phyloP scores from a whole-genome alignment of 2,797 vertebrate species.

The Rhincodon typus region DNA sequence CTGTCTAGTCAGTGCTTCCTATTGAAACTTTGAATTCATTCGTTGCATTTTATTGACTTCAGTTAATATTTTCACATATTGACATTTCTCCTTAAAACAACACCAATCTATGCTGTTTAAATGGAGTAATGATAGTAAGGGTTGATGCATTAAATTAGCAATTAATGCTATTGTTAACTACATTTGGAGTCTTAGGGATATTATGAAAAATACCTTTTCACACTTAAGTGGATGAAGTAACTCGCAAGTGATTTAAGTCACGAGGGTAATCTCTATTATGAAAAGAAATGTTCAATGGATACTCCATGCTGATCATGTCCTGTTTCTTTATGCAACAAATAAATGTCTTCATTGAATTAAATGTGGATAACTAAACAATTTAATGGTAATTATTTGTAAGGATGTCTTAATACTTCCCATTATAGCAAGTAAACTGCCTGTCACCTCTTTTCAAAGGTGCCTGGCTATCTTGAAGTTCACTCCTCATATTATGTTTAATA shows the following conservation, averaged over 20 bases:
- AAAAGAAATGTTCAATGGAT: background rate
- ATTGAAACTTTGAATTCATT: background rate
- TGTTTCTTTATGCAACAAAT: background rate
- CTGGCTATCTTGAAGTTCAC: background rate
- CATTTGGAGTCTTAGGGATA: background rate
- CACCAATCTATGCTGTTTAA: background rate
- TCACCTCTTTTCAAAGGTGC: slow-evolving; percentile 1
- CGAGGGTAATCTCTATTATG: background rate
- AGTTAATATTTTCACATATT: background rate
- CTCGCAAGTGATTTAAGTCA: background rate
- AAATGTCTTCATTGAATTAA: background rate
- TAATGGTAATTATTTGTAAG: background rate
- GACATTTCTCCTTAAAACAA: background rate
- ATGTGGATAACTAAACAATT: background rate
- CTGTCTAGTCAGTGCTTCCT: slow-evolving; percentile 8
- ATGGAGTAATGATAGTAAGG: background rate
- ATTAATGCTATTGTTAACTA: background rate
- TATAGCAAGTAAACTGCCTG: background rate
- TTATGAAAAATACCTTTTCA: background rate
- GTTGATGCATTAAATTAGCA: background rate
- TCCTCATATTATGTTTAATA: background rate
- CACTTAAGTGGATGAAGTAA: background rate
- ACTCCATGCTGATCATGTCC: background rate
- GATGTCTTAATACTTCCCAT: background rate
- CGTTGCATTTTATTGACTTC: background rate